A percentile compares a stretch with the other conserved stretches of the same genome.
Conservation (phyloP, 2,888 invertebrate genomes). For the Drosophila quinaria region DNA sequence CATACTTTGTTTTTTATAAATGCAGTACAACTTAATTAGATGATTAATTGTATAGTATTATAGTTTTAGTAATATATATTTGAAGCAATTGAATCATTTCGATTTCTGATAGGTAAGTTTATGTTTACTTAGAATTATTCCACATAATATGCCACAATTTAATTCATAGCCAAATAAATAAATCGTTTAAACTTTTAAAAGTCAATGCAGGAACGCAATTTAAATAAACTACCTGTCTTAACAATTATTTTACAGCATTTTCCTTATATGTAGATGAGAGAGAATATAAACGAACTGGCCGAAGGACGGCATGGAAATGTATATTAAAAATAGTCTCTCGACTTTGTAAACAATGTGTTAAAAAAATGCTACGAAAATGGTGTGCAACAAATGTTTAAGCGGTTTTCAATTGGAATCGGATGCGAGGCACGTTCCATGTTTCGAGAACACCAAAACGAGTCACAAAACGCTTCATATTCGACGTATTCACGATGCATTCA, state of each 20-base stretch:
- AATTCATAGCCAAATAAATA: slow-evolving; percentile 1
- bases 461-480: slow-evolving; percentile 34
- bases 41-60: not conserved
- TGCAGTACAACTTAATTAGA: not conserved
- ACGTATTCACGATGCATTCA: slow-evolving; percentile 14
- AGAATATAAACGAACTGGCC: slow-evolving; percentile 45
- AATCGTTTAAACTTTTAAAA: not conserved
- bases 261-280: slow-evolving; percentile 37
- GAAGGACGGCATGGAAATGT: slow-evolving; percentile 41
- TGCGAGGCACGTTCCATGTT: slow-evolving; percentile 67
- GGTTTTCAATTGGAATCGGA: slow-evolving; percentile 44
- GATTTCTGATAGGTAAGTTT: not conserved
- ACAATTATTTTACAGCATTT: slow-evolving; percentile 35
- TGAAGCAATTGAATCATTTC: not conserved
- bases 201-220: slow-evolving; percentile 43
- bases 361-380: slow-evolving; percentile 24
- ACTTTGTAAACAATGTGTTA: slow-evolving; percentile 12
- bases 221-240: slow-evolving; percentile 39
- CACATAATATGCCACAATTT: not conserved
- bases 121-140: not conserved
- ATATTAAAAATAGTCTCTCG: slow-evolving; percentile 15
- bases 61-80: not conserved
- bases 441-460: slow-evolving; percentile 42
- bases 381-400: slow-evolving; percentile 27
- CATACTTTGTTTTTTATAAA: not conserved